Conservation (phyloP, 2,888 invertebrate species). For the Brachylomia viminalis region DNA sequence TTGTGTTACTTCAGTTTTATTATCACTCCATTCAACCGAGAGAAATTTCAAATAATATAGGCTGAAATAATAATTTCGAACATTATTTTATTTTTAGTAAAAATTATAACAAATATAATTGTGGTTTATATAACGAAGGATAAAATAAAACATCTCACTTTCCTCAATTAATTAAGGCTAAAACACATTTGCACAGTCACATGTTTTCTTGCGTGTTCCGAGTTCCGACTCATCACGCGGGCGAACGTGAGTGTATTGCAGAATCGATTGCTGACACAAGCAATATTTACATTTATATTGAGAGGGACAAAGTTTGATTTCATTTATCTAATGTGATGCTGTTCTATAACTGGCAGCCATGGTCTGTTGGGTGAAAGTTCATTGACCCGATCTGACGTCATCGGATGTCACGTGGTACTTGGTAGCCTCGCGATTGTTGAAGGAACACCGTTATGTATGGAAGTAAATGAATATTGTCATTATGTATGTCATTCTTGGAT, state of each 20-base stretch:
- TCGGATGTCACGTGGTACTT: slow-evolving; percentile 61
- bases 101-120: background rate
- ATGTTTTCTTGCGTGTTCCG: slow-evolving; percentile 52
- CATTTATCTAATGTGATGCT: slow-evolving; percentile 28
- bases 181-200: slow-evolving; percentile 46
- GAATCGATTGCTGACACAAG: slow-evolving; percentile 23
- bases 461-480: slow-evolving; percentile 31
- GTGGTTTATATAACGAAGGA: background rate
- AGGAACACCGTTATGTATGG: slow-evolving; percentile 56
- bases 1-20: background rate
- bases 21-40: background rate
- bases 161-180: slow-evolving; percentile 21
- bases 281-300: slow-evolving; percentile 52
- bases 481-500: slow-evolving; percentile 22
- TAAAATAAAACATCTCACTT: slow-evolving; percentile 13
- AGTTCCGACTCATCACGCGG: slow-evolving; percentile 29
- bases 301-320: slow-evolving; percentile 54
- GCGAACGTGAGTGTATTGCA: slow-evolving; percentile 38
- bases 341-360: slow-evolving; percentile 49
- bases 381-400: slow-evolving; percentile 63
- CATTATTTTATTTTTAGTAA: background rate
- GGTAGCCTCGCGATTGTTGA: slow-evolving; percentile 51
- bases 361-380: slow-evolving; percentile 66
- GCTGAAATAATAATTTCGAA: background rate
- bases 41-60: background rate